These are phyloP conservation scores for Ennomos fuscantarius DNA, from an alignment of 2,888 invertebrate species.

Conservation along the genomic window DNA sequence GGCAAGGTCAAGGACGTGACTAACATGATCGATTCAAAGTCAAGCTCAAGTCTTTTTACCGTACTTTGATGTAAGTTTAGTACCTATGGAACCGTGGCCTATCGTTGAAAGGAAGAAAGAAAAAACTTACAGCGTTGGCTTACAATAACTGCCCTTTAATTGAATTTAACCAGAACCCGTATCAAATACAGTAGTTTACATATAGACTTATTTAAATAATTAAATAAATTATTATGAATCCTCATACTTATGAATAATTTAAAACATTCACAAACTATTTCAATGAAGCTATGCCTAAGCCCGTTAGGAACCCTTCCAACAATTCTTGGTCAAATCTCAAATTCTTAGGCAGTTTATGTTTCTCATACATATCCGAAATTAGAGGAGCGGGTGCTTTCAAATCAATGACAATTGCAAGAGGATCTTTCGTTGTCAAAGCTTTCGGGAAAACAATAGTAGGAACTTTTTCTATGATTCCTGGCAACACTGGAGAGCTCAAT, in stretches of 20 bases:
- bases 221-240: too few species aligned
- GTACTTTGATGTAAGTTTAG: too few species aligned
- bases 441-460: slow-evolving; percentile 38
- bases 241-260: neutral
- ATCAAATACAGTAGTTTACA: too few species aligned
- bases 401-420: slow-evolving; percentile 21
- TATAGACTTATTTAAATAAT: too few species aligned
- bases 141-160: too few species aligned
- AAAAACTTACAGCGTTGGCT: too few species aligned
- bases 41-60: too few species aligned
- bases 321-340: slow-evolving; percentile 53
- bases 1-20: too few species aligned
- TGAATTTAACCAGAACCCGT: too few species aligned
- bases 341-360: slow-evolving; percentile 34
- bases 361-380: slow-evolving; percentile 30
- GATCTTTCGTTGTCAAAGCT: slow-evolving; percentile 31
- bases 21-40: too few species aligned
- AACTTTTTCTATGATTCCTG: slow-evolving; percentile 45
- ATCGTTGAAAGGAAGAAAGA: too few species aligned
- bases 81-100: too few species aligned
- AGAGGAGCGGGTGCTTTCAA: slow-evolving; percentile 6
- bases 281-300: slow-evolving; percentile 42
- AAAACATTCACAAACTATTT: neutral
- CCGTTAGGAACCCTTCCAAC: slow-evolving; percentile 51
- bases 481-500: slow-evolving; percentile 37